Evolutionary conservation across 2,888 invertebrate species (phyloP).

Genomic region (Drosophila suboccidentalis): DNA sequence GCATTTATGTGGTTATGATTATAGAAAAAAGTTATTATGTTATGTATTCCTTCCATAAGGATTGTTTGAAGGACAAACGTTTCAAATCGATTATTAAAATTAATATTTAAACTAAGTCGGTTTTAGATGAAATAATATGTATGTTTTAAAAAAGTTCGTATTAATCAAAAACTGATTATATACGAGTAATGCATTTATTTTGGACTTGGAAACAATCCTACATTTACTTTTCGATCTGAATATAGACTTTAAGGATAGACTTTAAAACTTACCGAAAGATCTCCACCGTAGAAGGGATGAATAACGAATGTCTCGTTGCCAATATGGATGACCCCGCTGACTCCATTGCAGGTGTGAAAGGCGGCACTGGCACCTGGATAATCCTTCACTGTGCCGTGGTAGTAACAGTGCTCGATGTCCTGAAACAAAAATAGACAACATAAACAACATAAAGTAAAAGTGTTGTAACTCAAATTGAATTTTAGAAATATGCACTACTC

Average conservation of each 20-base stretch:
- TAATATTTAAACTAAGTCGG: neutral
- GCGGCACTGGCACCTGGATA: conserved; percentile 98
- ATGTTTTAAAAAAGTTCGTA: too few relatives aligned
- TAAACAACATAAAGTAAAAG: neutral
- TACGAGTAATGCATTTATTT: too few relatives aligned
- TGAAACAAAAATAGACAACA: conserved; percentile 77
- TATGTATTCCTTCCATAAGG: neutral
- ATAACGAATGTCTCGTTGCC: conserved; percentile 99
- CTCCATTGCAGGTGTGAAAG: conserved; percentile 99
- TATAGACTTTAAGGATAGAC: too few relatives aligned
- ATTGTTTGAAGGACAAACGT: neutral
- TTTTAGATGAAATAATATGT: too few relatives aligned
- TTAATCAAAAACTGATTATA: too few relatives aligned
- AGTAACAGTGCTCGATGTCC: conserved; percentile 99
- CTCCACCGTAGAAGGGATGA: conserved; percentile 98
- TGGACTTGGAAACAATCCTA: too few relatives aligned
- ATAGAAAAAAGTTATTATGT: too few relatives aligned
- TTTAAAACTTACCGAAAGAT: conserved; percentile 92
- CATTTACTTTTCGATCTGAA: too few relatives aligned
- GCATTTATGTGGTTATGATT: too few relatives aligned
- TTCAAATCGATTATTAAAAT: neutral
- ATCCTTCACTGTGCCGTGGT: conserved; percentile 98
- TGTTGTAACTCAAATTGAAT: neutral
- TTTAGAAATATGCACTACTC: neutral
- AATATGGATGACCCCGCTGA: conserved; percentile 98